Conservation (phyloP, 2,113 vertebrate genomes). For the Pygoscelis adeliae region DNA sequence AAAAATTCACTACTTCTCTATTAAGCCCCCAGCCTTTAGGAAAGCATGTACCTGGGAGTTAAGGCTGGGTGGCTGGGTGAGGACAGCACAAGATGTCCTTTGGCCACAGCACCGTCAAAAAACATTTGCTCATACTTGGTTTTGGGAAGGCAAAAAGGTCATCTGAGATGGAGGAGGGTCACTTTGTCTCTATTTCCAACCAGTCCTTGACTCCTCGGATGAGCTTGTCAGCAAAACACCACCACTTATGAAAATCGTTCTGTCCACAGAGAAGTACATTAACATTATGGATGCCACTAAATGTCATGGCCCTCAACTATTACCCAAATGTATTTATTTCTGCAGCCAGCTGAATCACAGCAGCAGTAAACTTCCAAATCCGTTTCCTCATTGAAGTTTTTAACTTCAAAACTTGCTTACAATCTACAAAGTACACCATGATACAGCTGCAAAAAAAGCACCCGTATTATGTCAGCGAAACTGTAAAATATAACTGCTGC, state of each 20-base stretch:
- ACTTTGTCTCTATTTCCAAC: background rate
- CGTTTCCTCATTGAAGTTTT: background rate
- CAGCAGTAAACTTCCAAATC: background rate
- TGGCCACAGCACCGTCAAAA: background rate
- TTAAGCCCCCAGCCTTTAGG: background rate
- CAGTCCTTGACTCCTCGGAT: background rate
- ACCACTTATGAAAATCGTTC: background rate
- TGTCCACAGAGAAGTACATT: fast-evolving
- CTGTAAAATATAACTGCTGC: background rate
- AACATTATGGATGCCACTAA: background rate
- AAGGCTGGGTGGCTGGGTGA: background rate
- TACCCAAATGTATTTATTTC: background rate
- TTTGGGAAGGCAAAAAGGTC: background rate
- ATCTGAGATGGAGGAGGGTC: background rate
- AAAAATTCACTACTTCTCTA: background rate
- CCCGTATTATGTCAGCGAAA: background rate
- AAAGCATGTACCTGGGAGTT: background rate
- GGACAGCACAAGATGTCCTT: background rate
- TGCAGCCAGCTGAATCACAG: background rate
- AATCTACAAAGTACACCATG: background rate
- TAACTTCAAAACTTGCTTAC: background rate
- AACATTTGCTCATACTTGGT: background rate
- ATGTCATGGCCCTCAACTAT: background rate
- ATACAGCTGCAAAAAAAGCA: background rate
- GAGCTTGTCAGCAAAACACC: background rate